These are phyloP conservation scores for Cheilosia impressa DNA, from an alignment of 2,888 invertebrate genomes.

Conservation along the genomic window DNA sequence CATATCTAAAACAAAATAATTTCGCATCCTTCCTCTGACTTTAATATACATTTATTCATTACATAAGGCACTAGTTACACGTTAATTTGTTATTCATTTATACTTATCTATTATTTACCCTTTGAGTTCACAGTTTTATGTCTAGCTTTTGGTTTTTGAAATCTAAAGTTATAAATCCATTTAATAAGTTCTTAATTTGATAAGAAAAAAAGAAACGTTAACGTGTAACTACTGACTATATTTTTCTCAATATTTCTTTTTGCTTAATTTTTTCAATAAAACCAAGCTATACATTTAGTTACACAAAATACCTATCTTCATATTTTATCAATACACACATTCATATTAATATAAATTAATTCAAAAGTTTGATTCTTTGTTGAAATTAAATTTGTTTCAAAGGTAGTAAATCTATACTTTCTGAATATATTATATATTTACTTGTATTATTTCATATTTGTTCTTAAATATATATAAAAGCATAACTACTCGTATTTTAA, in stretches of 20 bases:
- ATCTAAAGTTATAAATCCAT: constrained; percentile 65
- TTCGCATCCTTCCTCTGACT: constrained; percentile 28
- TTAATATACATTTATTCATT: constrained; percentile 60
- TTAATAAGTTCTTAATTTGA: constrained; percentile 61
- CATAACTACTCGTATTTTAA: constrained; percentile 69
- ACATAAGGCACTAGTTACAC: constrained; percentile 84
- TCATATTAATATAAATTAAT: constrained; percentile 38
- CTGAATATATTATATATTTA: constrained; percentile 44
- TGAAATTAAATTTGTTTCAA: constrained; percentile 47
- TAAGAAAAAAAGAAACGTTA: constrained; percentile 76
- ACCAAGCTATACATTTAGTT: constrained; percentile 76
- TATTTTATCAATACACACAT: constrained; percentile 27
- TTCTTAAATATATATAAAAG: constrained; percentile 70
- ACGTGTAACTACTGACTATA: constrained; percentile 83
- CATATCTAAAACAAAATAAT: constrained; percentile 22
- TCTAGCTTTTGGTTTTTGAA: constrained; percentile 52
- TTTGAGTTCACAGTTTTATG: constrained; percentile 72
- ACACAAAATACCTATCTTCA: constrained; percentile 44
- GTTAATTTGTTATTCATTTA: constrained; percentile 77
- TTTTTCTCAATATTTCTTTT: constrained; percentile 77
- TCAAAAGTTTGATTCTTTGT: constrained; percentile 54
- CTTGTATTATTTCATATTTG: constrained; percentile 36
- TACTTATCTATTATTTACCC: constrained; percentile 67
- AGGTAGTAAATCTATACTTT: constrained; percentile 66
- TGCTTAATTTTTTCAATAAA: constrained; percentile 73